These are phyloP conservation scores for Chironex yamaguchii DNA, from an alignment of 30 jellyfish, hydroid and myxozoan species.

Conservation along the genomic window DNA sequence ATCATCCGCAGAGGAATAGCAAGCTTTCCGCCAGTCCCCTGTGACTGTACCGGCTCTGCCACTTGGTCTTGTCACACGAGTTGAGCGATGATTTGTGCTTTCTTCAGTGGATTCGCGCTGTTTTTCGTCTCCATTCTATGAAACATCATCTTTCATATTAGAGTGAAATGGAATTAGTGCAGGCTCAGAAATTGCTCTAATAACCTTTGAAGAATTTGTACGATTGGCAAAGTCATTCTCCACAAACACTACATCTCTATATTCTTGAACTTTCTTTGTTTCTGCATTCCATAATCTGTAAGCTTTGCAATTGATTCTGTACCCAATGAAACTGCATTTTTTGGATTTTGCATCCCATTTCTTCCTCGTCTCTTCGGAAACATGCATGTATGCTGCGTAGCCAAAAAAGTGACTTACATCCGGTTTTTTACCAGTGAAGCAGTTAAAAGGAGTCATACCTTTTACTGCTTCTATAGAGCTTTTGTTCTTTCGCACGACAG, in stretches of 20 bases:
- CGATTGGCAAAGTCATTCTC: slow-evolving; percentile 22
- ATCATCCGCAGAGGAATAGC: not conserved
- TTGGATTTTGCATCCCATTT: slow-evolving; percentile 61
- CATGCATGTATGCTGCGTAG: slow-evolving; percentile 40
- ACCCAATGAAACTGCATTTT: slow-evolving; percentile 11
- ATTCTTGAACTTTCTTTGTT: not conserved
- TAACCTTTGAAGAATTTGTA: not conserved
- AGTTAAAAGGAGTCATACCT: slow-evolving; percentile 16
- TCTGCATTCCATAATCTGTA: slow-evolving; percentile 18
- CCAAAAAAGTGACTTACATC: slow-evolving; percentile 36
- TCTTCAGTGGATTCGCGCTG: not conserved
- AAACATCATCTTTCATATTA: not conserved
- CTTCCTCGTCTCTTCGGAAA: slow-evolving; percentile 23
- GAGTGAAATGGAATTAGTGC: not conserved
- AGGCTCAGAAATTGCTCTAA: not conserved
- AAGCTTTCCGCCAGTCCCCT: slow-evolving; percentile 13
- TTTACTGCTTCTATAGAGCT: slow-evolving; percentile 26
- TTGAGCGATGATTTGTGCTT: slow-evolving; percentile 5
- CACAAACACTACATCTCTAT: not conserved
- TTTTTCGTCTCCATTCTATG: no score
- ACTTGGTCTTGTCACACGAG: not conserved
- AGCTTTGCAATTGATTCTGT: not conserved
- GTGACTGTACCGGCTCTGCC: slow-evolving; percentile 4
- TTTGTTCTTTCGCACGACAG: slow-evolving; percentile 1
- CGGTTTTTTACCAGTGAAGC: not conserved